Percentiles rank a stretch among this genome's conserved stretches.
Conservation (phyloP, 2,113 vertebrate species). For the Sakesphorus luctuosus region DNA sequence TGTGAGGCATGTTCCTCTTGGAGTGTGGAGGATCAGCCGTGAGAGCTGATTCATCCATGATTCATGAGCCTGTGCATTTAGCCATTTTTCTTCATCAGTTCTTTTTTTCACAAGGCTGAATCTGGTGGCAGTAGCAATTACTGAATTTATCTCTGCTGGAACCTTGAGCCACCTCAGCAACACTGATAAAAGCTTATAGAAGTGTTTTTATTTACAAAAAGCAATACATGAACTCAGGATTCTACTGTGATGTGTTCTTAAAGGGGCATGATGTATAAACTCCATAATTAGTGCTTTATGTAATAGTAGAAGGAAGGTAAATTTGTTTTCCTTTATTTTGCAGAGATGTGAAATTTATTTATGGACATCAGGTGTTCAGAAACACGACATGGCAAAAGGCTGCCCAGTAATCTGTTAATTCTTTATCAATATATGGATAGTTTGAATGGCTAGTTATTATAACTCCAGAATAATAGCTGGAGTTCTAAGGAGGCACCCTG, state of each 20-base stretch:
- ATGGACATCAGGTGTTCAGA: not conserved
- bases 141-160: constrained; percentile 11
- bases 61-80: constrained; percentile 44
- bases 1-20: not conserved
- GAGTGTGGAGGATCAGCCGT: constrained; percentile 14
- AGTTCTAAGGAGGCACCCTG: not conserved
- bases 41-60: constrained; percentile 47
- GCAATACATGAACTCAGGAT: not conserved
- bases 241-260: not conserved
- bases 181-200: not conserved
- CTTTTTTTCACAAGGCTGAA: not conserved
- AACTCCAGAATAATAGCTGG: not conserved
- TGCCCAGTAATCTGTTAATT: not conserved
- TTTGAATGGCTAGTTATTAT: not conserved
- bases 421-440: not conserved
- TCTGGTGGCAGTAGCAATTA: constrained; percentile 2
- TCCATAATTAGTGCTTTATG: not conserved
- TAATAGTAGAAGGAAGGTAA: not conserved
- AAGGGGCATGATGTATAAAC: not conserved
- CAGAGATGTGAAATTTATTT: not conserved
- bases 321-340: not conserved
- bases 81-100: constrained; percentile 50
- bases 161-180: not conserved
- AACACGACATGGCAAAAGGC: fast-evolving
- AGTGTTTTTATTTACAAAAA: not conserved